These are phyloP conservation scores for Anagrus nilaparvatae DNA, from an alignment of 1,140 invertebrate genomes.

Conservation along the genomic window DNA sequence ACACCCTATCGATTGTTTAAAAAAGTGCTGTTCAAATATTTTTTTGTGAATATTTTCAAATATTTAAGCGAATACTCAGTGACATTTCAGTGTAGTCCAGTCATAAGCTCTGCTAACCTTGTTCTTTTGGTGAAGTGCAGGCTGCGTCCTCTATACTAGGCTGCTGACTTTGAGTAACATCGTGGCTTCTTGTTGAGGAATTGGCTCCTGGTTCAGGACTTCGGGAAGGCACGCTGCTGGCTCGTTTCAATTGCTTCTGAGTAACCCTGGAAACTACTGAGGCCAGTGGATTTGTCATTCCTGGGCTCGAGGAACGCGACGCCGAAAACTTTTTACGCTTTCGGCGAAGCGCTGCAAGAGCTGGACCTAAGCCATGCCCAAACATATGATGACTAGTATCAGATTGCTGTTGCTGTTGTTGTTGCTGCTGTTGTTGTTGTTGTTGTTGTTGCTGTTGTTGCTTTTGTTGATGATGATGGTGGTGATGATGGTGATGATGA, in stretches of 20 bases:
- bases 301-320: conserved; percentile 56
- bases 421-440: conserved; percentile 21
- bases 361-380: conserved; percentile 31
- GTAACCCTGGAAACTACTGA: conserved; percentile 22
- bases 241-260: conserved; percentile 44
- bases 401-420: conserved; percentile 18
- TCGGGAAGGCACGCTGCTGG: conserved; percentile 50
- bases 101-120: conserved; percentile 21
- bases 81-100: no score
- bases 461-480: conserved; percentile 22
- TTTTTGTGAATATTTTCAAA: no score
- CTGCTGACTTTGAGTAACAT: conserved; percentile 44
- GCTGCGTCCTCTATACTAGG: conserved; percentile 39
- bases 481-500: conserved; percentile 17
- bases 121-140: conserved; percentile 32
- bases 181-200: conserved; percentile 32
- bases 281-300: conserved; percentile 30
- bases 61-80: no score
- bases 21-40: no score
- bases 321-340: conserved; percentile 72
- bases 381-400: conserved; percentile 33
- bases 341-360: conserved; percentile 57
- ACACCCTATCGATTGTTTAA: no score
- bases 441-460: conserved; percentile 16
- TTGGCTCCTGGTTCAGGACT: conserved; percentile 38